phyloP scores from a whole-genome alignment of 1,140 invertebrate genomes.

The Euborellia annulipes region DNA sequence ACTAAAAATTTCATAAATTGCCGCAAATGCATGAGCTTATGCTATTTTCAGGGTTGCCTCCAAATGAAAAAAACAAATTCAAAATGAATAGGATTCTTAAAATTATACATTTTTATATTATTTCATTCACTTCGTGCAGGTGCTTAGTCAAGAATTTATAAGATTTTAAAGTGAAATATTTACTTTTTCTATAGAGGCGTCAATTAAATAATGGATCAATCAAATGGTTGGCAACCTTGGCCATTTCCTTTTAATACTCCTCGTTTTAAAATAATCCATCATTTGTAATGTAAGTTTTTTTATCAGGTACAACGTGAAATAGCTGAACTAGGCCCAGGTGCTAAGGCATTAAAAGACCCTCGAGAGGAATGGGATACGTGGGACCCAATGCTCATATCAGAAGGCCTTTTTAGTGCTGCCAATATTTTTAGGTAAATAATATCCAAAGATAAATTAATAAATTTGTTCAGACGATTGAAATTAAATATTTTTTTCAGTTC shows the following conservation, averaged over 20 bases:
- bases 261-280: too few relatives aligned
- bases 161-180: too few relatives aligned
- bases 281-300: too few relatives aligned
- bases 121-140: background rate
- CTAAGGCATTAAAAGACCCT: slow-evolving; percentile 19
- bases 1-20: background rate
- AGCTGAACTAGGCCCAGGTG: too few relatives aligned
- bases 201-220: too few relatives aligned
- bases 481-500: slow-evolving; percentile 57
- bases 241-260: background rate
- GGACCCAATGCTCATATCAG: slow-evolving; percentile 93
- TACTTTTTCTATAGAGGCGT: too few relatives aligned
- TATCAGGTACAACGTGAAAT: too few relatives aligned
- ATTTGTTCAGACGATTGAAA: background rate
- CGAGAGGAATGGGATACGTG: slow-evolving; percentile 87
- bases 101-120: background rate
- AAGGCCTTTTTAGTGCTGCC: slow-evolving; percentile 90
- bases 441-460: too few relatives aligned
- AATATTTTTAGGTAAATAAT: slow-evolving; percentile 80
- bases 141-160: too few relatives aligned
- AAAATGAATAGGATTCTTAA: slow-evolving; percentile 1
- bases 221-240: too few relatives aligned
- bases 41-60: background rate
- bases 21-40: background rate
- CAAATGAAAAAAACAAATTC: too few relatives aligned